Conservation (phyloP, 1,140 invertebrate species). For the Drosophila tropicalis region DNA sequence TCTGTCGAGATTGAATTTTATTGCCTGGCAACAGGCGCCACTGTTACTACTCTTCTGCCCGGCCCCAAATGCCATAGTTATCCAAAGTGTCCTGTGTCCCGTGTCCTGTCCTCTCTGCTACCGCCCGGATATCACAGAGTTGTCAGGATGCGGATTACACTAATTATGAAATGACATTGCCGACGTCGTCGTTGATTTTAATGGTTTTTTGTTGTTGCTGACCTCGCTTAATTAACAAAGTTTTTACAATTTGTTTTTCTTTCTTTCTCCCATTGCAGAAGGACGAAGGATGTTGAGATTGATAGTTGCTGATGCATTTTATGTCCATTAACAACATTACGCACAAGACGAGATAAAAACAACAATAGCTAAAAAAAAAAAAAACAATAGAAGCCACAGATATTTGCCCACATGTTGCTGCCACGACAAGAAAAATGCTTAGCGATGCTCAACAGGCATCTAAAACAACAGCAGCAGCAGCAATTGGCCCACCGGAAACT, state of each 20-base stretch:
- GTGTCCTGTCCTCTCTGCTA: background rate
- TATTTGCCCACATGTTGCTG: conserved; percentile 73
- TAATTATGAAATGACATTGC: conserved; percentile 74
- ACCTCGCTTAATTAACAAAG: conserved; percentile 65
- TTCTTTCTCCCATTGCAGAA: conserved; percentile 27
- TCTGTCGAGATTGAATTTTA: conserved; percentile 67
- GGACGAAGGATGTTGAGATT: conserved; percentile 54
- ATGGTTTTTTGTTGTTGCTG: conserved; percentile 65
- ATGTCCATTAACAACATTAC: conserved; percentile 21
- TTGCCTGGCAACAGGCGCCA: conserved; percentile 45
- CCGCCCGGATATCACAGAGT: conserved; percentile 20
- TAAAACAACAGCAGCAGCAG: conserved; percentile 48
- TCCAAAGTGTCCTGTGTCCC: conserved; percentile 24
- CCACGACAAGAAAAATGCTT: conserved; percentile 65
- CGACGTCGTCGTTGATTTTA: conserved; percentile 55
- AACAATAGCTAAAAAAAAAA: conserved; percentile 31
- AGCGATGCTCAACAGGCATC: conserved; percentile 65
- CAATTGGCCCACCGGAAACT: conserved; percentile 66
- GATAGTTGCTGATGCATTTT: conserved; percentile 48
- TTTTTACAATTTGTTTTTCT: conserved; percentile 20
- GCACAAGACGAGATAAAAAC: background rate
- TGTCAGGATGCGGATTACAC: conserved; percentile 73
- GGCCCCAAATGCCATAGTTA: conserved; percentile 50
- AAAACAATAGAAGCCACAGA: conserved; percentile 24
- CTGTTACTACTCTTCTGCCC: background rate